Conservation (phyloP, 2,113 vertebrate genomes). For the Perca schrenkii region DNA sequence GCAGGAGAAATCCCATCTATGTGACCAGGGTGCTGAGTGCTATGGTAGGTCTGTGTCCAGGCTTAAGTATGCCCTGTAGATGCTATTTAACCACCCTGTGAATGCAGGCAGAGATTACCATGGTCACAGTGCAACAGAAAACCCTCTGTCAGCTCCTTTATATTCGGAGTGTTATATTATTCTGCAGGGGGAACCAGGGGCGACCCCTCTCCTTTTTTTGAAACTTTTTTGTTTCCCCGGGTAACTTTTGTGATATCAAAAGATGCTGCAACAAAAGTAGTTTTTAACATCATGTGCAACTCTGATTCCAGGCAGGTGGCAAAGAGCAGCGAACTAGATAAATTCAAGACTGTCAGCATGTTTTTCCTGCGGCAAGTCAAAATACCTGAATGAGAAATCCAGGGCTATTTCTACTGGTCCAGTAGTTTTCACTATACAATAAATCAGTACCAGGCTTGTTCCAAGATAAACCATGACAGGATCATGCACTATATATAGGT, state of each 20-base stretch:
- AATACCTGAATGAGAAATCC: slow-evolving; percentile 4
- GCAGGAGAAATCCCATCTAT: slow-evolving; percentile 85
- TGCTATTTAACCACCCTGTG: not conserved
- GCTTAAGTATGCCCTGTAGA: not conserved
- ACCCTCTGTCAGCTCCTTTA: not conserved
- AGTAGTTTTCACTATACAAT: not conserved
- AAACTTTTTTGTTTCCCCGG: not conserved
- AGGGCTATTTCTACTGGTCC: not conserved
- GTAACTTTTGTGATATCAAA: slow-evolving; percentile 10
- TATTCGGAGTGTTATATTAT: not conserved
- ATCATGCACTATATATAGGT: not conserved
- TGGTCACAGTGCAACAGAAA: slow-evolving; percentile 7
- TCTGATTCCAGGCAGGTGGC: not conserved
- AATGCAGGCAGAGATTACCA: not conserved
- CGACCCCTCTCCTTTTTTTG: not conserved
- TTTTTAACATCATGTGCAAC: not conserved
- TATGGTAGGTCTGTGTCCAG: slow-evolving; percentile 85
- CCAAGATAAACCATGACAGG: not conserved
- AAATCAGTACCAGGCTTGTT: not conserved
- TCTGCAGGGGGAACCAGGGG: not conserved
- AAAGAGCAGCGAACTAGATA: not conserved
- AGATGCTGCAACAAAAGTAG: not conserved
- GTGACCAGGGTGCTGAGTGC: slow-evolving; percentile 90
- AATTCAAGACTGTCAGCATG: not conserved
- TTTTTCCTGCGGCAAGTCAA: slow-evolving; percentile 10